These are phyloP conservation scores for Dipodomys spectabilis DNA, from an alignment of 2,113 vertebrate genomes.

Conservation along the genomic window DNA sequence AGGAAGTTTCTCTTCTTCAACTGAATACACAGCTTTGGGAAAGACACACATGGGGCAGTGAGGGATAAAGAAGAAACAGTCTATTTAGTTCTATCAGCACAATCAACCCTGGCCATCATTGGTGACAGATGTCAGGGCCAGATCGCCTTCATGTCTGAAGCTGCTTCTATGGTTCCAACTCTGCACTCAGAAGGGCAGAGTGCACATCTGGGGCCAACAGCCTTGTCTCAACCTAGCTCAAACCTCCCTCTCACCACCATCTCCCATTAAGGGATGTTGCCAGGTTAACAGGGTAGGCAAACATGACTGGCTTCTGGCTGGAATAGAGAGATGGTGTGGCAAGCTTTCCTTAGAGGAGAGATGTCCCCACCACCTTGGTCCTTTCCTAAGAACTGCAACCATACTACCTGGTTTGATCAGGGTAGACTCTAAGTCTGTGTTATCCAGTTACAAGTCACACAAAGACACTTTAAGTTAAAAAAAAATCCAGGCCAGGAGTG, in stretches of 20 bases:
- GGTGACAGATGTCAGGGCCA: no score
- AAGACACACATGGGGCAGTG: no score
- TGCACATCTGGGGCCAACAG: neutral
- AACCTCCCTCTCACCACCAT: neutral
- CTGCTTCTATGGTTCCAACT: neutral
- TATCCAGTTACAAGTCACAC: neutral
- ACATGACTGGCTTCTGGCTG: neutral
- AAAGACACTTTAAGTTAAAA: neutral
- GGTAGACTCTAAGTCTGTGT: neutral
- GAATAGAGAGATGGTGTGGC: no score
- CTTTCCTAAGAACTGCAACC: neutral
- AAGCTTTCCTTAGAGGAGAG: neutral
- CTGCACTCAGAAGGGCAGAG: neutral
- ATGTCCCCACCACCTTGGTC: neutral
- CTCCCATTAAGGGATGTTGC: no score
- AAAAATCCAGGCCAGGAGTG: neutral
- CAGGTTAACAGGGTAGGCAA: no score
- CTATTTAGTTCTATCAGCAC: no score
- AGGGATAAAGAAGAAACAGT: no score
- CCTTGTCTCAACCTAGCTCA: rapidly evolving
- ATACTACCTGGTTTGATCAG: neutral
- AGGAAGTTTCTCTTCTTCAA: no score
- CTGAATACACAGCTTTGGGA: no score
- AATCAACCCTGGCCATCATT: no score
- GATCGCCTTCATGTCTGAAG: no score